Percentiles rank a stretch among this genome's conserved stretches.
Evolutionary conservation across 1,140 invertebrate genomes (phyloP).

Genomic region (Melitaea cinxia): DNA sequence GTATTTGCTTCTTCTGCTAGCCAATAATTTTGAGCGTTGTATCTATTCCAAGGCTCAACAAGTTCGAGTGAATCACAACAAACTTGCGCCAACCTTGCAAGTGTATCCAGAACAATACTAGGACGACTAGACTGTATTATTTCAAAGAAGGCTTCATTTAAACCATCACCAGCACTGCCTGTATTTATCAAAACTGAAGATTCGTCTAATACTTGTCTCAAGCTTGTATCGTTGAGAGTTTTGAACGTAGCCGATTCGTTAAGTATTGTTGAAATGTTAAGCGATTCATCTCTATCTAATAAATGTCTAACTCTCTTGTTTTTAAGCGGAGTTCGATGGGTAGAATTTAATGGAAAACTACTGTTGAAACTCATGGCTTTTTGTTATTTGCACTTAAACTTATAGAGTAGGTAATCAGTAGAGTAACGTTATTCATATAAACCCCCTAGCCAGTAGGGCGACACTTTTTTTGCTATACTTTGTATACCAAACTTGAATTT

Average conservation of each 20-base stretch:
- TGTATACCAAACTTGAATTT: too few relatives aligned
- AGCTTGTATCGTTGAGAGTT: conserved; percentile 74
- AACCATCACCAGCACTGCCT: conserved; percentile 60
- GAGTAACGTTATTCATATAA: neutral
- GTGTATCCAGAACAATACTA: conserved; percentile 68
- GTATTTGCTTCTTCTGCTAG: conserved; percentile 92
- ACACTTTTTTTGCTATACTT: too few relatives aligned
- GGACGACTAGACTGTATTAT: conserved; percentile 74
- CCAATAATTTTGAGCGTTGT: conserved; percentile 83
- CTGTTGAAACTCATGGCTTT: conserved; percentile 60
- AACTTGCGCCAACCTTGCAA: conserved; percentile 72
- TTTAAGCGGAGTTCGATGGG: conserved; percentile 61
- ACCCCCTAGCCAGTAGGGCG: too few relatives aligned
- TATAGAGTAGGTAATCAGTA: neutral
- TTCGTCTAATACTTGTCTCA: conserved; percentile 72
- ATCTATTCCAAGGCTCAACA: conserved; percentile 77
- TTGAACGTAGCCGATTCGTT: conserved; percentile 74
- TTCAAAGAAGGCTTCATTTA: conserved; percentile 74
- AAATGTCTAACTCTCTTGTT: conserved; percentile 59
- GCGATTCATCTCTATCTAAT: conserved; percentile 63
- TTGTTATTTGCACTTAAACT: neutral
- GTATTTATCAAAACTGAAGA: conserved; percentile 62
- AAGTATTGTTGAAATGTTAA: conserved; percentile 71
- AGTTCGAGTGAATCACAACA: conserved; percentile 76
- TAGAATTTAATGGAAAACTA: conserved; percentile 59